phyloP scores from a whole-genome alignment of 2,888 invertebrate genomes.

The Laothoe populi region DNA sequence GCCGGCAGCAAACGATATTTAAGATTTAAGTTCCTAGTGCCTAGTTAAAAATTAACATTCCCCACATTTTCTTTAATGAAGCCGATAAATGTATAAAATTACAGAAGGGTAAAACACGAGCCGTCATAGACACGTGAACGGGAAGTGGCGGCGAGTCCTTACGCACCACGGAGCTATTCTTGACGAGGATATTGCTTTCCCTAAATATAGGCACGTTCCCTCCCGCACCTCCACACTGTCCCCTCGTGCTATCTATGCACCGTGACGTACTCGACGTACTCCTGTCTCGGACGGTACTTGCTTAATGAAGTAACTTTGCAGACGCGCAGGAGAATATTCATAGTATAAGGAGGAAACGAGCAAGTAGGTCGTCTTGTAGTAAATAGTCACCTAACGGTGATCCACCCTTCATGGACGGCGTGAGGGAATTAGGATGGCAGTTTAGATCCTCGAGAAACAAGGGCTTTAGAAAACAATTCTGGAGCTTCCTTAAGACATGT shows the following conservation, averaged over 20 bases:
- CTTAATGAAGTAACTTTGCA: neutral
- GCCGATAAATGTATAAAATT: neutral
- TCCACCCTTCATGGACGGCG: too few relatives aligned
- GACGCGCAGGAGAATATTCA: neutral
- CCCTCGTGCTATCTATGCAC: neutral
- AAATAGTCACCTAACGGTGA: too few relatives aligned
- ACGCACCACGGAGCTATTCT: slow-evolving; percentile 6
- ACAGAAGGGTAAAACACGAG: neutral
- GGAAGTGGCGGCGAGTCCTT: slow-evolving; percentile 11
- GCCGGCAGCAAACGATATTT: neutral
- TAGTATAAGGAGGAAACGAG: neutral
- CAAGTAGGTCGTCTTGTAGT: too few relatives aligned
- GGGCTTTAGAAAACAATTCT: too few relatives aligned
- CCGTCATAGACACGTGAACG: neutral
- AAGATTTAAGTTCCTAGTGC: neutral
- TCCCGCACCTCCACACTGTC: neutral
- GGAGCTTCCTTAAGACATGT: too few relatives aligned
- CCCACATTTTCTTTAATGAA: neutral
- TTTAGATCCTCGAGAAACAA: too few relatives aligned
- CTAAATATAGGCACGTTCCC: slow-evolving; percentile 6
- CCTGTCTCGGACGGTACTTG: neutral
- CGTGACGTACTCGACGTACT: neutral
- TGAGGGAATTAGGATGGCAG: too few relatives aligned
- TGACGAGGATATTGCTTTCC: slow-evolving; percentile 17
- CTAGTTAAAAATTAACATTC: neutral